Percentiles rank a stretch among this genome's conserved stretches.
These are phyloP conservation scores for Theretra japonica DNA, from an alignment of 2,888 invertebrate species.

Conservation along the genomic window DNA sequence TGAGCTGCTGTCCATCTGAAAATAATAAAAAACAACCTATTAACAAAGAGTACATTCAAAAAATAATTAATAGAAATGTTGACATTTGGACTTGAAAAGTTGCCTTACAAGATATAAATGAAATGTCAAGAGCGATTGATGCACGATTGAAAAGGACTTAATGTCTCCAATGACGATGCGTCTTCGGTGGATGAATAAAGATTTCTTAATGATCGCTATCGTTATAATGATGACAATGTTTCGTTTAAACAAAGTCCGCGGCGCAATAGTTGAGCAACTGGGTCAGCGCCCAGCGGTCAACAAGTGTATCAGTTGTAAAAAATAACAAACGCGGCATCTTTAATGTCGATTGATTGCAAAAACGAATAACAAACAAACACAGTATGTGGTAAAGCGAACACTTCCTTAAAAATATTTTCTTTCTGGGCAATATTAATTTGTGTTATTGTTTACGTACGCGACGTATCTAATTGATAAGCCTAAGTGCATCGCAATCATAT, in stretches of 20 bases:
- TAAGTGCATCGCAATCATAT: conserved; percentile 8
- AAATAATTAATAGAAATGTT: conserved; percentile 33
- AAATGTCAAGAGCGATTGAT: conserved; percentile 70
- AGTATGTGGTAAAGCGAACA: background rate
- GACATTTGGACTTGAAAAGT: conserved; percentile 20
- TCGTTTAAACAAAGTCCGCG: conserved; percentile 50
- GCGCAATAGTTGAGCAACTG: conserved; percentile 37
- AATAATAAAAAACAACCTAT: conserved; percentile 54
- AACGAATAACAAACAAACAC: conserved; percentile 5
- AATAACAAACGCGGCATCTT: conserved; percentile 39
- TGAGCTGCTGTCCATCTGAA: conserved; percentile 88
- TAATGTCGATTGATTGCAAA: conserved; percentile 31
- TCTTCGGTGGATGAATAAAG: conserved; percentile 49
- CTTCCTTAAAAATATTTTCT: background rate
- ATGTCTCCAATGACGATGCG: conserved; percentile 50
- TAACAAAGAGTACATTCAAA: background rate
- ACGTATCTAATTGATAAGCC: conserved; percentile 14
- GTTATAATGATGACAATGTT: conserved; percentile 43
- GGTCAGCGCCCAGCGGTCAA: conserved; percentile 50
- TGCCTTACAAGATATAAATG: conserved; percentile 45
- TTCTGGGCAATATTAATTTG: background rate
- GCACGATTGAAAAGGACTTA: conserved; percentile 56
- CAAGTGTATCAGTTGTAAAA: conserved; percentile 42
- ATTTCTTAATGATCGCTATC: conserved; percentile 48
- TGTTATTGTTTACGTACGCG: conserved; percentile 1